These are phyloP conservation scores for Melitaea athalia DNA, from an alignment of 2,888 invertebrate genomes.

Conservation along the genomic window DNA sequence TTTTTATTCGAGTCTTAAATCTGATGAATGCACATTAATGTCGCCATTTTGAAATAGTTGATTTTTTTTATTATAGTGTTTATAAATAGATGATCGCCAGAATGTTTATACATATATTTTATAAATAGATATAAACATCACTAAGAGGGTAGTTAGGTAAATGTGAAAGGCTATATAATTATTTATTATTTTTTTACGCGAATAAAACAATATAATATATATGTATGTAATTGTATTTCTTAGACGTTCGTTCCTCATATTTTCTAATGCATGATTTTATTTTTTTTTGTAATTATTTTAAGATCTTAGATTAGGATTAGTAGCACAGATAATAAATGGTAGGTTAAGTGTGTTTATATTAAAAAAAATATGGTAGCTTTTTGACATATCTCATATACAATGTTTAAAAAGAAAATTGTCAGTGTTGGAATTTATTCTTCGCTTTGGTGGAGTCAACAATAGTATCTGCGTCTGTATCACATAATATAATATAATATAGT, in stretches of 20 bases:
- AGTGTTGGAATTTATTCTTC: slow-evolving; percentile 32
- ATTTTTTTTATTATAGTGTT: slow-evolving; percentile 19
- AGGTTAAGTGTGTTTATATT: slow-evolving; percentile 28
- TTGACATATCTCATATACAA: slow-evolving; percentile 33
- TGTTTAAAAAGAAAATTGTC: slow-evolving; percentile 27
- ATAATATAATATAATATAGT: slow-evolving; percentile 32
- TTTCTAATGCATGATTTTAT: slow-evolving; percentile 32
- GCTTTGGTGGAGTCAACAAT: slow-evolving; percentile 30
- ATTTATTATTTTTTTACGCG: slow-evolving; percentile 56
- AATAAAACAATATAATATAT: slow-evolving; percentile 33
- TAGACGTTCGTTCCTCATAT: slow-evolving; percentile 58
- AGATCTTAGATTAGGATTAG: slow-evolving; percentile 8
- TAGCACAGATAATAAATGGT: slow-evolving; percentile 35
- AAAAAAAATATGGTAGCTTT: slow-evolving; percentile 28
- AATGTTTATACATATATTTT: slow-evolving; percentile 29
- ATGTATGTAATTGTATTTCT: slow-evolving; percentile 44
- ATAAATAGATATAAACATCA: slow-evolving; percentile 18
- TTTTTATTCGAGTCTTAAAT: slow-evolving; percentile 11
- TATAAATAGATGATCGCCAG: slow-evolving; percentile 24
- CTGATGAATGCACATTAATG: background rate
- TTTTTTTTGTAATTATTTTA: slow-evolving; percentile 20
- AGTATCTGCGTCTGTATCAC: background rate
- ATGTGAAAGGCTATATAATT: slow-evolving; percentile 48
- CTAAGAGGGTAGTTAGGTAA: slow-evolving; percentile 37
- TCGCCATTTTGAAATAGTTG: slow-evolving; percentile 33